A percentile compares a stretch with the other conserved stretches of the same genome.
These are phyloP conservation scores for Lucilia cuprina DNA, from an alignment of 1,140 invertebrate genomes.

Conservation along the genomic window DNA sequence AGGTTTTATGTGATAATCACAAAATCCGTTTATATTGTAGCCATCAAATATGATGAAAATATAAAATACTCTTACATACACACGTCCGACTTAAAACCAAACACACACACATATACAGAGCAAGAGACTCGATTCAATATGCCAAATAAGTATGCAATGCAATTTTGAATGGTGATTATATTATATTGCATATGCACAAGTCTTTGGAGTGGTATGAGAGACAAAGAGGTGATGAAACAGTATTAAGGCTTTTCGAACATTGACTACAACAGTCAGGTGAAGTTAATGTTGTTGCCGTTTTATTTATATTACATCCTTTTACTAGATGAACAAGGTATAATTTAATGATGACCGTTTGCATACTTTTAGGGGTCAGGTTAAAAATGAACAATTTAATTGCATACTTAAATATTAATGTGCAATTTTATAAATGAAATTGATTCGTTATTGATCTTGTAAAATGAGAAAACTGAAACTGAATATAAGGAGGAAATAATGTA, in stretches of 20 bases:
- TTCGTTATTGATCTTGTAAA: not conserved
- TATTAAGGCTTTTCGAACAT: not conserved
- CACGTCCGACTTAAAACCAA: not conserved
- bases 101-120: too few species aligned
- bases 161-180: slow-evolving; percentile 16
- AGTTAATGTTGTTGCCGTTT: too few species aligned
- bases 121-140: slow-evolving; percentile 16
- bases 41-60: not conserved
- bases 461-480: not conserved
- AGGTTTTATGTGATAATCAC: slow-evolving; percentile 24
- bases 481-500: too few species aligned
- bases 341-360: slow-evolving; percentile 2
- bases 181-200: slow-evolving; percentile 24
- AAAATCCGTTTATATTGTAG: slow-evolving; percentile 27
- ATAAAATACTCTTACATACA: not conserved
- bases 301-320: not conserved
- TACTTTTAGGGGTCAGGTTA: slow-evolving; percentile 9
- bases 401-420: slow-evolving; percentile 7
- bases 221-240: not conserved
- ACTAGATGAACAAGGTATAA: not conserved
- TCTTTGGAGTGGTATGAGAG: not conserved
- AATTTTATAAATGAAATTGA: not conserved
- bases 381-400: not conserved
- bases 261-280: too few species aligned
- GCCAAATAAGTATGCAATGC: slow-evolving; percentile 7